Evolutionary conservation across 2,113 vertebrate species (phyloP).

Genomic region (Colistium nudipinnis): DNA sequence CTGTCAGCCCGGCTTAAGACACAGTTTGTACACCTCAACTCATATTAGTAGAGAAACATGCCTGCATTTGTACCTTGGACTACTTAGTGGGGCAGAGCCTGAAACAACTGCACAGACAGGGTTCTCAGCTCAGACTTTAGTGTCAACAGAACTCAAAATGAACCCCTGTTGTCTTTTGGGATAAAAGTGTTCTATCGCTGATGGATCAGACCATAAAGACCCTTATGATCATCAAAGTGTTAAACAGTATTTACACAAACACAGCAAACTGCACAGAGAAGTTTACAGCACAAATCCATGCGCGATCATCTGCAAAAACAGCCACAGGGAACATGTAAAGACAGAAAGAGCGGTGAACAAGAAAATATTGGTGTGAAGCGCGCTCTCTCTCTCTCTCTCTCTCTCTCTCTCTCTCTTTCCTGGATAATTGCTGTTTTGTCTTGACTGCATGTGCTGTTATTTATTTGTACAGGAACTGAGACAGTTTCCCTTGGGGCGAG

Average conservation of each 20-base stretch:
- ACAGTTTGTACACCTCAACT: constrained; percentile 70
- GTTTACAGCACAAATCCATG: constrained; percentile 46
- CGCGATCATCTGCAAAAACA: constrained; percentile 45
- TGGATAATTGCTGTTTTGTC: constrained; percentile 87
- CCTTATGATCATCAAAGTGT: constrained; percentile 66
- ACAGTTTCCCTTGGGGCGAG: constrained; percentile 59
- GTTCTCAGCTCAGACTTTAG: constrained; percentile 61
- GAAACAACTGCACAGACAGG: constrained; percentile 52
- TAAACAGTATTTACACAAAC: constrained; percentile 66
- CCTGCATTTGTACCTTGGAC: constrained; percentile 69
- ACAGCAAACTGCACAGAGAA: constrained; percentile 32
- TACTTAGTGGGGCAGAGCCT: constrained; percentile 53
- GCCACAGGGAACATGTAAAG: constrained; percentile 60
- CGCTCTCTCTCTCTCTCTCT: constrained; percentile 65
- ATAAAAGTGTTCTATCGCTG: constrained; percentile 50
- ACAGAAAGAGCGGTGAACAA: constrained; percentile 57
- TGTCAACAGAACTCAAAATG: constrained; percentile 63
- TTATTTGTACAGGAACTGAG: constrained; percentile 78
- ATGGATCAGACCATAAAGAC: constrained; percentile 64
- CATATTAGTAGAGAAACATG: constrained; percentile 72
- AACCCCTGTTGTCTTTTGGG: constrained; percentile 55
- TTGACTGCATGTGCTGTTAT: constrained; percentile 70
- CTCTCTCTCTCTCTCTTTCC: constrained; percentile 63
- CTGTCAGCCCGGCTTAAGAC: constrained; percentile 79
- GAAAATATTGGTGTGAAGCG: constrained; percentile 68